Conservation (phyloP, 2,113 vertebrate genomes). For the Irena cyanogastra region DNA sequence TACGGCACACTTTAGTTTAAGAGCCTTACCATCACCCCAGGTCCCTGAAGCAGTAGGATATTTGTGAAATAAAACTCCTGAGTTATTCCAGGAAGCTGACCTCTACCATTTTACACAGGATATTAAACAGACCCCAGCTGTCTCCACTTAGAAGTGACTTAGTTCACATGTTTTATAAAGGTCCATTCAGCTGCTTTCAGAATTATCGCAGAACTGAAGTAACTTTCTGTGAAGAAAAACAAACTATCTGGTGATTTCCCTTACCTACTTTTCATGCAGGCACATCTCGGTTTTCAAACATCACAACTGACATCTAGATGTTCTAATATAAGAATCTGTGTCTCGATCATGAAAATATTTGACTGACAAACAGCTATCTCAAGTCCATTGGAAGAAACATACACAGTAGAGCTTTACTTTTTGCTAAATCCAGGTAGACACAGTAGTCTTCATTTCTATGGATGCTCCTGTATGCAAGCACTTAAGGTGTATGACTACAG, state of each 20-base stretch:
- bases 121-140: constrained; percentile 53
- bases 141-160: constrained; percentile 51
- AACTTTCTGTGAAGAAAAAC: background rate
- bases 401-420: background rate
- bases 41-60: background rate
- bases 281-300: background rate
- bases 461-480: background rate
- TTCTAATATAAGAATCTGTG: background rate
- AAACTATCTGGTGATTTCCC: background rate
- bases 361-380: background rate
- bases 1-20: accelerated
- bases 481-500: accelerated
- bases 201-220: background rate
- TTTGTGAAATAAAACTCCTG: background rate
- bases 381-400: background rate
- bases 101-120: constrained; percentile 47
- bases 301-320: background rate
- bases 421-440: background rate
- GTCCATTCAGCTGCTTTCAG: background rate
- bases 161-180: constrained; percentile 21
- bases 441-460: background rate
- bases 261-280: background rate
- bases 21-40: background rate
- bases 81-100: constrained; percentile 55
- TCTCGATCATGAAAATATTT: background rate